Base-by-base conservation (phyloP, 2,113 vertebrate species). In the Lanius ludovicianus region DNA sequence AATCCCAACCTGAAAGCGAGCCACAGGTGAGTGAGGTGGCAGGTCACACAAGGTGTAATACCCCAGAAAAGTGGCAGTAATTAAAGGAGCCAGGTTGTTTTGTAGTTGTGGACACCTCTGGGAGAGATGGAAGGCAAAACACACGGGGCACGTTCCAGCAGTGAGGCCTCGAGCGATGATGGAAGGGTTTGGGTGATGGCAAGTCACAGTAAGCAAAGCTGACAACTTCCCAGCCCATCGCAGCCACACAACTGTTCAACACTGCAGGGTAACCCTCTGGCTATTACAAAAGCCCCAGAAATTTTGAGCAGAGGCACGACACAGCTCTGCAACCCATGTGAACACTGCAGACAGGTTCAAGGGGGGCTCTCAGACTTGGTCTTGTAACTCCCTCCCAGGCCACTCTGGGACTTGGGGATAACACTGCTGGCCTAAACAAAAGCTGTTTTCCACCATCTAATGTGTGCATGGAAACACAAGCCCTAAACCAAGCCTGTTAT, bases 141-240 rank as follows among this genome's bases (percentile, higher is more conserved):
- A 42, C 31, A 7, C 0, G 0, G 31, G 28, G 50, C 28, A 31
- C 1, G 0, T 25, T 67, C 28, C 55, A 67, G 64, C 42, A 78
- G 18, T 0, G 0, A 1, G 6, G 37, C 19, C 41, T 46, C 0
- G 0, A 77, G 60, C 0, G 1, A 24, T 13, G 49, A 52, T 0
- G 0, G 31, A 62, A 69, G 13, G 20, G 25, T 23, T n/a, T 2
- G 10, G 11, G 42, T 10, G 56, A 22, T 35, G 27, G 33, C 47
- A 27, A 74, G 37, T 33, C 31, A 56, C 5, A 0, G 27, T 11
- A 44, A 77, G 46, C 0, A 2, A 76, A 42, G 30, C 24, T 41
- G 28, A 65, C 59, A 22, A 70, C 41, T 47, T 78, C 28, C 59
- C 49, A 73, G 44, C 13, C 41, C 0, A 1, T 33, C 2, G 0